Percentiles rank a stretch among this genome's conserved stretches.
phyloP scores from a whole-genome alignment of 2,797 vertebrate genomes.

The Nannoperca australis region DNA sequence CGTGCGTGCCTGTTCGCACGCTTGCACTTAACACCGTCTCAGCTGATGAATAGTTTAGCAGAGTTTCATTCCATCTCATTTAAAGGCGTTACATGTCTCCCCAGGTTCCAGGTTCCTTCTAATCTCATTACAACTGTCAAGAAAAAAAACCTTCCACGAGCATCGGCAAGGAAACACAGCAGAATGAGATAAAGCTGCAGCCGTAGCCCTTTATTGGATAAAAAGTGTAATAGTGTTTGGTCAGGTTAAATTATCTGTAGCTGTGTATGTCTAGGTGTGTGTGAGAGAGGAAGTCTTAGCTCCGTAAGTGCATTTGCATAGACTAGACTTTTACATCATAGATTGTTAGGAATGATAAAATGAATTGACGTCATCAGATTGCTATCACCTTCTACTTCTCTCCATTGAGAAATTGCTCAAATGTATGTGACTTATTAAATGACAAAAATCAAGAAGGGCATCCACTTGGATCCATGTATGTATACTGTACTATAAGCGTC shows the following conservation, averaged over 20 bases:
- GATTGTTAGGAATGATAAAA: conserved; percentile 12
- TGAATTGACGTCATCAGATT: conserved; percentile 19
- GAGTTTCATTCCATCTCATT: conserved; percentile 70
- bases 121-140: conserved; percentile 62
- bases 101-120: conserved; percentile 52
- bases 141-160: conserved; percentile 26
- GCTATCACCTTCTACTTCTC: background rate
- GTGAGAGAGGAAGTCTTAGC: background rate
- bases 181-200: conserved; percentile 41
- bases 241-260: conserved; percentile 43
- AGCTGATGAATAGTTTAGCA: conserved; percentile 70
- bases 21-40: conserved; percentile 45
- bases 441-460: no score
- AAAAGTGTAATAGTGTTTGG: conserved; percentile 33
- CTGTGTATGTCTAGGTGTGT: conserved; percentile 4
- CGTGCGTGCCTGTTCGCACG: conserved; percentile 4
- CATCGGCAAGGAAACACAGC: conserved; percentile 24
- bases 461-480: background rate
- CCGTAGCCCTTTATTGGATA: conserved; percentile 27
- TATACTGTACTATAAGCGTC: background rate
- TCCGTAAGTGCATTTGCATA: conserved; percentile 8
- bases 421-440: background rate
- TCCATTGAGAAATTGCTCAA: background rate
- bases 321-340: conserved; percentile 11
- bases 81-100: conserved; percentile 61